These are phyloP conservation scores for Nesospiza acunhae DNA, from an alignment of 2,113 vertebrate species.

Conservation along the genomic window DNA sequence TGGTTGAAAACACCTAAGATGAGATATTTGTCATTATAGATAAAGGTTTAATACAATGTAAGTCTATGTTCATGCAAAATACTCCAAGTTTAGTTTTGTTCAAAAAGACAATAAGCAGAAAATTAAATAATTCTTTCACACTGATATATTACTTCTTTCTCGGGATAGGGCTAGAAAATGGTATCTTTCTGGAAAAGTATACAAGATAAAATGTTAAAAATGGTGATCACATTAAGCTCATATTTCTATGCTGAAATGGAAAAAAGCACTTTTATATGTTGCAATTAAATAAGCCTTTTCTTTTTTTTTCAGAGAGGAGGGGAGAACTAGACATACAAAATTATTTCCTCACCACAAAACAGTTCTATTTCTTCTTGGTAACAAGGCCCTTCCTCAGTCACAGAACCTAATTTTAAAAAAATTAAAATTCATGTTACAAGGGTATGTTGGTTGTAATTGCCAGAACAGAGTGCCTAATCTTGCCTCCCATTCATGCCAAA, in stretches of 20 bases:
- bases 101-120: neutral
- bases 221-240: neutral
- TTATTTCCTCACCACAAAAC: neutral
- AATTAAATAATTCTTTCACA: neutral
- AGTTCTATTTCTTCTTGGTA: neutral
- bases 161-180: neutral
- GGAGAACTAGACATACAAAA: neutral
- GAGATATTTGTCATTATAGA: neutral
- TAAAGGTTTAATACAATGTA: neutral
- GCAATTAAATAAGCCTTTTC: neutral
- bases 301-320: neutral
- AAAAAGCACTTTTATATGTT: neutral
- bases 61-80: constrained; percentile 3
- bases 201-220: neutral
- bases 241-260: neutral
- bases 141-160: neutral
- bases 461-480: neutral
- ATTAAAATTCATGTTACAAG: neutral
- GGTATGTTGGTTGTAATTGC: neutral
- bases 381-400: neutral
- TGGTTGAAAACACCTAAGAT: constrained; percentile 4
- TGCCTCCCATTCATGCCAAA: neutral
- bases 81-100: neutral
- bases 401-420: neutral
- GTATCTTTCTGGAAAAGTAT: neutral